A percentile compares a stretch with the other conserved stretches of the same genome.
Evolutionary conservation across 2,888 invertebrate species (phyloP).

Genomic region (Thymelicus sylvestris): DNA sequence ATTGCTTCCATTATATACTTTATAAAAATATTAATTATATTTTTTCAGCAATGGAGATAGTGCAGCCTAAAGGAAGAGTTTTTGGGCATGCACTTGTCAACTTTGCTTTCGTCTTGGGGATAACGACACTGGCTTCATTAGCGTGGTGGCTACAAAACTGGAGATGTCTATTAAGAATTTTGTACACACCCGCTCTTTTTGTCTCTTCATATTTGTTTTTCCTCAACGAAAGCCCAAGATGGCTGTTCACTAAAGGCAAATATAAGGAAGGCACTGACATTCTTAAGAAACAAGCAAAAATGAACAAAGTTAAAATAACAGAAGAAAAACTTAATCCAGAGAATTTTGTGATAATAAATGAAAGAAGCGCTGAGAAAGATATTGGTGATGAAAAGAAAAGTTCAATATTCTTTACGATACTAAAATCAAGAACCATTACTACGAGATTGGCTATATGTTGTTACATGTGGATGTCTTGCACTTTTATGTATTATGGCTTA

Average conservation of each 20-base stretch:
- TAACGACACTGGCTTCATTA: slow-evolving; percentile 83
- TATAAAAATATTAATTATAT: slow-evolving; percentile 11
- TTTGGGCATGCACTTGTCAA: slow-evolving; percentile 86
- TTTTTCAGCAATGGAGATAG: slow-evolving; percentile 86
- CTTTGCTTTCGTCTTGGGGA: slow-evolving; percentile 87
- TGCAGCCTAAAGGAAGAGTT: slow-evolving; percentile 87
- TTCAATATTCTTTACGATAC: slow-evolving; percentile 52
- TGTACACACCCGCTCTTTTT: slow-evolving; percentile 86
- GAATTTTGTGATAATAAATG: slow-evolving; percentile 43
- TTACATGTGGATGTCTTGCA: slow-evolving; percentile 88
- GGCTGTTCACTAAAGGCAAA: slow-evolving; percentile 86
- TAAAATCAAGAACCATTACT: slow-evolving; percentile 72
- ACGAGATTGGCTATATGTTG: slow-evolving; percentile 83
- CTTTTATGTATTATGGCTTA: slow-evolving; percentile 89
- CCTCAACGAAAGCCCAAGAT: slow-evolving; percentile 87
- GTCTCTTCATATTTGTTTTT: slow-evolving; percentile 85
- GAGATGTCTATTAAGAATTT: slow-evolving; percentile 83
- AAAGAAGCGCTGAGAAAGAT: slow-evolving; percentile 10
- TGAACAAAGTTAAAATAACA: slow-evolving; percentile 72
- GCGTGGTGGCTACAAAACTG: slow-evolving; percentile 87
- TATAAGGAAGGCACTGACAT: slow-evolving; percentile 83
- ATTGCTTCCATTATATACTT: no score
- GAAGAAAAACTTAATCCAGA: slow-evolving; percentile 51
- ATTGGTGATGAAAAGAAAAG: slow-evolving; percentile 2
- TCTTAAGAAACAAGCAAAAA: slow-evolving; percentile 81